phyloP scores from a whole-genome alignment of 1,140 invertebrate genomes.

The Apocrypta bakeri region DNA sequence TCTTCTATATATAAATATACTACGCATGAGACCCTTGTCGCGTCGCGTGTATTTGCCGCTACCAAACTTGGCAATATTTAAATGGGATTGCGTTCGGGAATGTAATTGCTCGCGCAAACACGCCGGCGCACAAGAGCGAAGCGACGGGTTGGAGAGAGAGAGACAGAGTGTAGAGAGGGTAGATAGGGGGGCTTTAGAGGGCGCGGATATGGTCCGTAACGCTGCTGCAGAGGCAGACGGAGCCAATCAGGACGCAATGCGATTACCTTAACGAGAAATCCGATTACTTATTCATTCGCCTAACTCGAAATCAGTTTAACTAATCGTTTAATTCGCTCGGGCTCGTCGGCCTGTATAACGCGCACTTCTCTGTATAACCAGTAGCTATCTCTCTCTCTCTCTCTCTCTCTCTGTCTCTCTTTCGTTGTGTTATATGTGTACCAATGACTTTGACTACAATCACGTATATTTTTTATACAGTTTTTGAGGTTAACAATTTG shows the following conservation, averaged over 20 bases:
- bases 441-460: no score
- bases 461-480: no score
- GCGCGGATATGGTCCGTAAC: constrained; percentile 57
- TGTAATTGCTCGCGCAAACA: constrained; percentile 67
- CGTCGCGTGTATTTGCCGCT: constrained; percentile 58
- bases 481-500: no score
- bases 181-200: constrained; percentile 34
- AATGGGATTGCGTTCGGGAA: constrained; percentile 69
- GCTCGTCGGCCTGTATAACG: not conserved
- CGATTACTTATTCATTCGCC: constrained; percentile 75
- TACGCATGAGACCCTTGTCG: not conserved
- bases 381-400: not conserved
- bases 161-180: constrained; percentile 13
- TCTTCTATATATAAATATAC: not conserved
- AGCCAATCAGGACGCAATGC: constrained; percentile 73
- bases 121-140: constrained; percentile 7
- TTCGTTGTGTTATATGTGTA: not conserved
- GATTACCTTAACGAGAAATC: constrained; percentile 75
- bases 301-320: constrained; percentile 75
- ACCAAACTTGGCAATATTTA: constrained; percentile 69
- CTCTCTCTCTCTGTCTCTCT: constrained; percentile 8
- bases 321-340: constrained; percentile 74
- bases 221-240: constrained; percentile 64
- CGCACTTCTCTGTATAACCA: not conserved
- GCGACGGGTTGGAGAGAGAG: constrained; percentile 35